Evolutionary conservation across 64 coral and sea anemone species (phyloP).

Genomic region (Montipora capricornis): DNA sequence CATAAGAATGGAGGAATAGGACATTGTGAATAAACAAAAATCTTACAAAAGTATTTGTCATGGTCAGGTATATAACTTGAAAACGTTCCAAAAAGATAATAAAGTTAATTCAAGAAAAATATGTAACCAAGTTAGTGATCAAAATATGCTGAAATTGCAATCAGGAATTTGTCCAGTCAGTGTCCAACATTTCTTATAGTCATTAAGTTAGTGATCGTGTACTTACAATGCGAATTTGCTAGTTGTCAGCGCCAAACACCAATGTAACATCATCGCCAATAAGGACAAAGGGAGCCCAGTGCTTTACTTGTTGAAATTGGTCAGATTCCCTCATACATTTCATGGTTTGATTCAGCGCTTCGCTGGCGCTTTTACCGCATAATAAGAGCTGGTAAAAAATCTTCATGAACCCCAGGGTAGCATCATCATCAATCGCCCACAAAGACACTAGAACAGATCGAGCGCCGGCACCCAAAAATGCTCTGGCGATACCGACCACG

Average conservation of each 20-base stretch:
- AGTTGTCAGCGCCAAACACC: not conserved
- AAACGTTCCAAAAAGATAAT: no score
- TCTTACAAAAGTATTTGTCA: no score
- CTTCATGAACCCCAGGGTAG: slow-evolving; percentile 22
- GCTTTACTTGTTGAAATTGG: not conserved
- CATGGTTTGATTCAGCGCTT: slow-evolving; percentile 13
- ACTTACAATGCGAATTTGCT: no score
- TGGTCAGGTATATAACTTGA: no score
- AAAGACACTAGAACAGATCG: slow-evolving; percentile 27
- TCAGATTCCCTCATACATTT: slow-evolving; percentile 25
- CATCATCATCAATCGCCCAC: slow-evolving; percentile 30
- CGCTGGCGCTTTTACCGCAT: slow-evolving; percentile 29
- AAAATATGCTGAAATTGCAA: no score
- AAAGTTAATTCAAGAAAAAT: no score
- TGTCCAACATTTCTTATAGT: no score
- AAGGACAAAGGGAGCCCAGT: slow-evolving; percentile 38
- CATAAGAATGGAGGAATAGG: no score
- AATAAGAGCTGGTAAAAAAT: slow-evolving; percentile 22
- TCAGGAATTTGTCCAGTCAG: no score
- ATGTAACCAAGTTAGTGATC: no score
- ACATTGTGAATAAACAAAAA: no score
- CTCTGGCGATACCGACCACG: slow-evolving; percentile 34
- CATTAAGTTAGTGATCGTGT: no score
- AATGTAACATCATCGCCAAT: slow-evolving; percentile 41
- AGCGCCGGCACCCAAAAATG: slow-evolving; percentile 10